Evolutionary conservation across 2,797 vertebrate genomes (phyloP).

Genomic region (Buceros bicornis): DNA sequence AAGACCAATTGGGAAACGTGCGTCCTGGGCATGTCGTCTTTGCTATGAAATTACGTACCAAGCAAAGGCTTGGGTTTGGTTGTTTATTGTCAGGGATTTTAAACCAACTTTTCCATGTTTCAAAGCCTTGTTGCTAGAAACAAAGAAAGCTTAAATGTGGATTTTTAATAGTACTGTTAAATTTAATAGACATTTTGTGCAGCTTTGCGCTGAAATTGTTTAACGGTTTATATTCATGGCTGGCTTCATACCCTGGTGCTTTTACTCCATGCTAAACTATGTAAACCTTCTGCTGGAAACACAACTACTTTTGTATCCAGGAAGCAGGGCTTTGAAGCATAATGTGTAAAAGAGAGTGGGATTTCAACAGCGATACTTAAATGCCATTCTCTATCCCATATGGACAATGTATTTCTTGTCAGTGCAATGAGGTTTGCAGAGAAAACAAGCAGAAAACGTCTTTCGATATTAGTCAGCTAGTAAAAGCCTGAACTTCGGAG

Average conservation of each 20-base stretch:
- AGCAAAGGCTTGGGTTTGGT: background rate
- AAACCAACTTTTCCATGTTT: conserved; percentile 11
- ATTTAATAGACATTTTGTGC: conserved; percentile 73
- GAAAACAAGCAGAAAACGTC: conserved; percentile 5
- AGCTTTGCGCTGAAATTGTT: conserved; percentile 69
- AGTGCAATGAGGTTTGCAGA: conserved; percentile 27
- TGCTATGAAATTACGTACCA: background rate
- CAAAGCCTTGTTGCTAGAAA: conserved; percentile 53
- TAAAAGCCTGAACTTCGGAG: conserved; percentile 36
- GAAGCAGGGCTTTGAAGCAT: conserved; percentile 64
- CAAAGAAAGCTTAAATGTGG: conserved; percentile 70
- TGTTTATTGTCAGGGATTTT: conserved; percentile 14
- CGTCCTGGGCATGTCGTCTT: background rate
- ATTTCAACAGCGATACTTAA: conserved; percentile 65
- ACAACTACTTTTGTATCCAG: conserved; percentile 74
- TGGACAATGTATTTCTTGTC: conserved; percentile 71
- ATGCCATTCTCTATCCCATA: conserved; percentile 51
- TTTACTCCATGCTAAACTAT: conserved; percentile 63
- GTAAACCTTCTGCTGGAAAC: conserved; percentile 65
- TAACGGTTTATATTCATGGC: conserved; percentile 67
- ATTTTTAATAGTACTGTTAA: conserved; percentile 71
- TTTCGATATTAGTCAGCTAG: conserved; percentile 27
- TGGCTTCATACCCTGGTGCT: conserved; percentile 51
- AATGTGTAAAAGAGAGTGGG: conserved; percentile 66
- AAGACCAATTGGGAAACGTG: conserved; percentile 53